phyloP scores from a whole-genome alignment of 2,797 vertebrate genomes.

The Erpetoichthys calabaricus region DNA sequence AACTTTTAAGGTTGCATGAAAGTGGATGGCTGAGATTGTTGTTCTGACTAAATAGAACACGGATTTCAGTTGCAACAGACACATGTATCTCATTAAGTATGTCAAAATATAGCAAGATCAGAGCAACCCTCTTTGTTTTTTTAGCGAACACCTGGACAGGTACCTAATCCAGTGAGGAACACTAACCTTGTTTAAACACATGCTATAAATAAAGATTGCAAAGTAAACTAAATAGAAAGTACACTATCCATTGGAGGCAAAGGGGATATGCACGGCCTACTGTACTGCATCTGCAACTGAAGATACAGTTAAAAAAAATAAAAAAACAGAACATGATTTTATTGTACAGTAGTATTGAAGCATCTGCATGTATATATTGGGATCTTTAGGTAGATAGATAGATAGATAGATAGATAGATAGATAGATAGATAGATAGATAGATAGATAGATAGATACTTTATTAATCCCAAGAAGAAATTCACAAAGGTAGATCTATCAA shows the following conservation, averaged over 20 bases:
- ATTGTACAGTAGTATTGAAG: background rate
- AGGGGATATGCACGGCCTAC: background rate
- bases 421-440: too few species aligned
- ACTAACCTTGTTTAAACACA: background rate
- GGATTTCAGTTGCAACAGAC: background rate
- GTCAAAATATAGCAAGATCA: background rate
- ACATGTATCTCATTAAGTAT: background rate
- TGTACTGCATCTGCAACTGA: too few species aligned
- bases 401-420: too few species aligned
- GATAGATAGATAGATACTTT: too few species aligned
- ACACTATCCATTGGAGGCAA: background rate
- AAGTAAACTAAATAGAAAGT: background rate
- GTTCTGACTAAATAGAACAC: too few species aligned
- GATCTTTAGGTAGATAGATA: too few species aligned
- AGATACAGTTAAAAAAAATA: background rate
- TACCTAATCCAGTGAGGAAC: background rate
- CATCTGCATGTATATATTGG: too few species aligned
- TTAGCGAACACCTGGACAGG: conserved; percentile 1
- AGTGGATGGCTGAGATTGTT: too few species aligned
- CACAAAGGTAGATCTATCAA: too few species aligned
- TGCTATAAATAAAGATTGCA: background rate
- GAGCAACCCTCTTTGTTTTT: background rate
- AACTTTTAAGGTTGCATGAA: too few species aligned
- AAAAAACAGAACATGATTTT: background rate
- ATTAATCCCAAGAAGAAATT: too few species aligned